These are phyloP conservation scores for Tetrapedia diversipes DNA, from an alignment of 2,888 invertebrate genomes.

Conservation along the genomic window DNA sequence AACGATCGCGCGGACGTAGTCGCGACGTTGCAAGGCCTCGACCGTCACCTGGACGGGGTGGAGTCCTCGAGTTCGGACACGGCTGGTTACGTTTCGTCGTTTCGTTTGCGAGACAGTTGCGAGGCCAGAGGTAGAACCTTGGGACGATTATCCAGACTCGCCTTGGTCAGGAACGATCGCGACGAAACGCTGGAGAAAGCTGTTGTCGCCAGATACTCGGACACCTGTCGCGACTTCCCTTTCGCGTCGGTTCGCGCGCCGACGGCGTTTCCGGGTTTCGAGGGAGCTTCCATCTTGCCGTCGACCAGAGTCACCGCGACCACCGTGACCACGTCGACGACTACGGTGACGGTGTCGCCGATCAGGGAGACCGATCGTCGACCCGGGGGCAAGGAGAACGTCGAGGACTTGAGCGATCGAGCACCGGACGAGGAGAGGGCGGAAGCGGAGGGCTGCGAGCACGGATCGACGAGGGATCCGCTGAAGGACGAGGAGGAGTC, in stretches of 20 bases:
- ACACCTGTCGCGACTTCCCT: constrained; percentile 42
- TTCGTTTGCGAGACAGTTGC: constrained; percentile 24
- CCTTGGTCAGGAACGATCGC: constrained; percentile 4
- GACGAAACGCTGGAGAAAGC: not conserved
- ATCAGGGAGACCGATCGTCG: constrained; percentile 8
- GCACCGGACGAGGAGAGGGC: constrained; percentile 77
- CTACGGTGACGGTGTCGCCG: constrained; percentile 29
- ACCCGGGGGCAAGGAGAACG: constrained; percentile 10
- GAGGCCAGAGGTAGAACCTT: constrained; percentile 20
- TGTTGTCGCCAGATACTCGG: constrained; percentile 17
- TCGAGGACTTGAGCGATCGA: constrained; percentile 13
- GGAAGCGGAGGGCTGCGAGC: constrained; percentile 81
- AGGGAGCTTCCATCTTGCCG: constrained; percentile 15
- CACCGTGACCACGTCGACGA: constrained; percentile 36
- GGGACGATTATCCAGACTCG: constrained; percentile 31
- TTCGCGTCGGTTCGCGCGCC: constrained; percentile 16
- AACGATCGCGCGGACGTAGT: not conserved
- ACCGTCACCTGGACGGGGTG: constrained; percentile 15
- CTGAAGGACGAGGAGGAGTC: constrained; percentile 33
- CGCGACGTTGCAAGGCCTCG: not conserved
- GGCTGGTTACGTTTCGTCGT: constrained; percentile 9
- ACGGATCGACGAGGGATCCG: constrained; percentile 46
- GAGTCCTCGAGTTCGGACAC: not conserved
- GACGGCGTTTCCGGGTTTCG: constrained; percentile 15
- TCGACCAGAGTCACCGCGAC: constrained; percentile 10